Base-by-base conservation (phyloP, 2,113 vertebrate genomes). In the Nesoenas mayeri region DNA sequence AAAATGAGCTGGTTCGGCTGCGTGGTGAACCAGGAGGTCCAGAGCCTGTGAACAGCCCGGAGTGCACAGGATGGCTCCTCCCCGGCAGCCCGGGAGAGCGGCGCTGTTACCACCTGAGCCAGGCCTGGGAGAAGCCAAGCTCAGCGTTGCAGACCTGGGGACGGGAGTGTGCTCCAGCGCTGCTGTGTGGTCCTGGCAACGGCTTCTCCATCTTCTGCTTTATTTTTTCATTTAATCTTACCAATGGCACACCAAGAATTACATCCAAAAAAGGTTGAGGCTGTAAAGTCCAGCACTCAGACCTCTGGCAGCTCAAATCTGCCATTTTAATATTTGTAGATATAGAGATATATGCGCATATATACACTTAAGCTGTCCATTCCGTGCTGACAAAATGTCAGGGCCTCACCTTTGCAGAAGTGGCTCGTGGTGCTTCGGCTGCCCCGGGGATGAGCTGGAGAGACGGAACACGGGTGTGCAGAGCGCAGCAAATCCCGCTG, bases 1-100 rank as follows among this genome's bases (percentile, higher is more conserved):
- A 42, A 94, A 96, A 97, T 31, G 54, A 86, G 15, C 85, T 72
- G 70, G 53, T 86, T 25, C 31, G 73, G 40, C 64, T 93, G 53
- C 5, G 4, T 65, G 10, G 5, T 40, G 74, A 90, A 79, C 67
- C 54, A 15, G 10, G 32, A 77, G 57, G 28, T 72, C 88, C 74
- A 64, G 29, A 69, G 42, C 44, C 36, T 56, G 40, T 34, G 69
- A 64, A n/a, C 58, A 85, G 48, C 44, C 53, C 44, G 32, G 34
- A 64, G 67, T 79, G 81, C 75, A 64, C 48, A 9, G 38, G 34
- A 18, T 9, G 62, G 0, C 5, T 72, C 48, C 58, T 78, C n/a
- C 44, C 56, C 24, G 7, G 77, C 65, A 73, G 31, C 26, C 13
- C 51, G 47, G 32, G 47, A 79, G 64, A 86, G 38, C 57, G 93